phyloP scores from a whole-genome alignment of 2,797 vertebrate genomes.

The Pteronotus mesoamericanus region DNA sequence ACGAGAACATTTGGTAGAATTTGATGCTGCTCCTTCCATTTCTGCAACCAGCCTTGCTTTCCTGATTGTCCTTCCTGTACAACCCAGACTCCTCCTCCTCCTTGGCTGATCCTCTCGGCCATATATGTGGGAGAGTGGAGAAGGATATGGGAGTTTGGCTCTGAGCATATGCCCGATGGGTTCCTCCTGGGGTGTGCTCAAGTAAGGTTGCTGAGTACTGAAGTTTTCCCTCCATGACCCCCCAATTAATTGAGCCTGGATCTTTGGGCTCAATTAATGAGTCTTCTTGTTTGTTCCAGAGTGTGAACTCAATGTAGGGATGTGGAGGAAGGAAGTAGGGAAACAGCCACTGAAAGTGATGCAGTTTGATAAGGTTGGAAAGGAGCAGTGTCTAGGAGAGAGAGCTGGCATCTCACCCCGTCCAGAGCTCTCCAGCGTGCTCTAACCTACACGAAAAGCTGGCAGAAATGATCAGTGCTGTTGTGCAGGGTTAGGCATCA shows the following conservation, averaged over 20 bases:
- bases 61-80: neutral
- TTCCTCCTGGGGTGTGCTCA: neutral
- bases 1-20: neutral
- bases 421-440: neutral
- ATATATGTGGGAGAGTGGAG: neutral
- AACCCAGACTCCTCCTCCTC: neutral
- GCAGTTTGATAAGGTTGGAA: neutral
- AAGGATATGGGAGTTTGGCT: neutral
- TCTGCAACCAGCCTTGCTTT: neutral
- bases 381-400: neutral
- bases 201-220: neutral
- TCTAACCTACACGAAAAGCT: neutral
- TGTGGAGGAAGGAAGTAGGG: neutral
- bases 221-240: neutral
- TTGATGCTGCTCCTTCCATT: neutral
- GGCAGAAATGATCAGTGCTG: neutral
- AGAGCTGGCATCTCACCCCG: neutral
- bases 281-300: neutral
- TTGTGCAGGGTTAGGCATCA: neutral
- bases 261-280: neutral
- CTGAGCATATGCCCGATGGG: neutral
- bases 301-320: neutral
- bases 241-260: neutral
- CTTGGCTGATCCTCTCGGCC: neutral
- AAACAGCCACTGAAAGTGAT: neutral